Evolutionary conservation across 2,888 invertebrate species (phyloP), one percentile per base, ranked within the genome.

Genomic region (Philopedon plagiatum): DNA sequence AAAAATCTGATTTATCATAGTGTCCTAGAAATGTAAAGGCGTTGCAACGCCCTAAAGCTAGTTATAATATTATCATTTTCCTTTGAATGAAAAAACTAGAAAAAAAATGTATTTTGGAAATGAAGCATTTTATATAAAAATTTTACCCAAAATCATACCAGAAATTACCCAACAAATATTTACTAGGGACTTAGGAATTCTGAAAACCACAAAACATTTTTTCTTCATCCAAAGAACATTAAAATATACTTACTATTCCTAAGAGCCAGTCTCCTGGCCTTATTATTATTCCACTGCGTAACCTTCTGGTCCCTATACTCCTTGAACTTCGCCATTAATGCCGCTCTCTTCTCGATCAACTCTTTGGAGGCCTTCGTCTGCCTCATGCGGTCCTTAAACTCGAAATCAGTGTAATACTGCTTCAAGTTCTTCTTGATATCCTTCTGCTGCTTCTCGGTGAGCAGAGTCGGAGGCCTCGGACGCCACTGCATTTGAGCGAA

Each of bases 401-500:
- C 98, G 85, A 99, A 99, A 85, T 94, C 93, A 23, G 95, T 92
- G 82, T 96, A 96, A 88, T 96, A 98, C 84, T 97, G 97, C 90
- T 99, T 99, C 83, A 99, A 89, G 86, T 95, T 98, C 89, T 98
- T 99, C 87, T 95, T 97, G 76, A 98, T 95, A 39, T 99, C 97
- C 88, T 97, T 94, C 81, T 97, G 93, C 81, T 96, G 94, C 56
- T 94, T 93, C 56, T 93, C 91, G 0, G 91, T 86, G 1, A 99
- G 89, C 29, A 97, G 88, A 29, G 96, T 92, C 0, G 94, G 91
- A 0, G 98, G 98, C 44, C 99, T 89, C 19, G 99, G 99, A 77
- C 99, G 90, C 99, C 99, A 99, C 82, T 96, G 88, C 83, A 97
- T 91, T 87, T 98, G 97, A 64, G 96, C 96, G 85, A 99, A 98